Conservation (phyloP, 2,113 vertebrate species). For the Prochilodus magdalenae region DNA sequence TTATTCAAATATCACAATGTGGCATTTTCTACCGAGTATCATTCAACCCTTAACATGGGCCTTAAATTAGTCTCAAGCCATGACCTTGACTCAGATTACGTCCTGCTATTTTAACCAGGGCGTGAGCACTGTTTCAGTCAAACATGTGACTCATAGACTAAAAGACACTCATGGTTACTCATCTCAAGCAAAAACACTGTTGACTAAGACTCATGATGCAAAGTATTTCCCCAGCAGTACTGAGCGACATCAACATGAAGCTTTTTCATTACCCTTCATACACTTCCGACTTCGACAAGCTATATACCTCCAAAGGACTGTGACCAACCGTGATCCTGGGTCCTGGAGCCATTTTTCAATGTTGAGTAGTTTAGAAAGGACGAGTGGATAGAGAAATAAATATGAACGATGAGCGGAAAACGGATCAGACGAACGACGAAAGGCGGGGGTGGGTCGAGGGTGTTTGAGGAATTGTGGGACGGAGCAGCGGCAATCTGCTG, state of each 20-base stretch:
- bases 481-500: slow-evolving; percentile 72
- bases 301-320: no score
- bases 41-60: no score
- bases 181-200: neutral
- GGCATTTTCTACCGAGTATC: no score
- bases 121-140: neutral
- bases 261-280: neutral
- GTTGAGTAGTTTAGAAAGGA: slow-evolving; percentile 23
- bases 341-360: slow-evolving; percentile 24
- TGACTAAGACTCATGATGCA: neutral
- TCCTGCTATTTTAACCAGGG: neutral
- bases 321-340: neutral
- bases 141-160: neutral
- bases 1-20: no score
- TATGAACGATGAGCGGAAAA: slow-evolving; percentile 48
- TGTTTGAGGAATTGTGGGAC: slow-evolving; percentile 69
- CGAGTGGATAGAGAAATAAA: slow-evolving; percentile 39
- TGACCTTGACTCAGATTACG: no score
- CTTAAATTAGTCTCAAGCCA: no score
- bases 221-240: neutral
- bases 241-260: neutral
- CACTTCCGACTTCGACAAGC: neutral
- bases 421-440: slow-evolving; percentile 51
- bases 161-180: neutral
- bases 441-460: slow-evolving; percentile 39